Percentiles rank a stretch among this genome's conserved stretches.
These are phyloP conservation scores for Melanotaenia pygmaea DNA, from an alignment of 2,797 vertebrate genomes.

Conservation along the genomic window DNA sequence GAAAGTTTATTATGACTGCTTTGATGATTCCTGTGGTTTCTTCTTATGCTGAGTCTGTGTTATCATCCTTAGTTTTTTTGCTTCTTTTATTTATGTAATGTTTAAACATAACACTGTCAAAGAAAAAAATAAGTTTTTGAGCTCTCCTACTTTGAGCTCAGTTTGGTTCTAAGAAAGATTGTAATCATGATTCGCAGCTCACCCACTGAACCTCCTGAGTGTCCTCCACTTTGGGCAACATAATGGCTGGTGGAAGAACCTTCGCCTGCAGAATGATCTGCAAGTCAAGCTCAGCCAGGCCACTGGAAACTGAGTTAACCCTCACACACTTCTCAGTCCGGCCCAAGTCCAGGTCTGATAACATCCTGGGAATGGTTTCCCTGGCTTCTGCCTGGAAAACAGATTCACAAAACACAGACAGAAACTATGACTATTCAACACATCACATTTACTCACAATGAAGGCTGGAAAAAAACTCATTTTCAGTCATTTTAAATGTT, in stretches of 20 bases:
- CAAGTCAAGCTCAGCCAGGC: constrained; percentile 91
- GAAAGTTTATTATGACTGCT: constrained; percentile 83
- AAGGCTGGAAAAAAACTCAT: neutral
- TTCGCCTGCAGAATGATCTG: constrained; percentile 86
- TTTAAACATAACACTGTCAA: neutral
- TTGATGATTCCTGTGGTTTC: constrained; percentile 80
- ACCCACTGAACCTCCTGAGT: constrained; percentile 93
- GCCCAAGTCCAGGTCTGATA: constrained; percentile 88
- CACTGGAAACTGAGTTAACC: constrained; percentile 95
- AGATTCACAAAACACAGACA: constrained; percentile 26
- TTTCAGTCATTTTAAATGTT: neutral
- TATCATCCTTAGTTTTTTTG: constrained; percentile 47
- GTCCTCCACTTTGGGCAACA: constrained; percentile 97
- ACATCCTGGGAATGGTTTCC: constrained; percentile 85
- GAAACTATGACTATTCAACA: constrained; percentile 1
- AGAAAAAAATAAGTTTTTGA: neutral
- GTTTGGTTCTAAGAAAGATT: neutral
- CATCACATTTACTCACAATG: neutral
- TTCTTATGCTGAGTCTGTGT: constrained; percentile 70
- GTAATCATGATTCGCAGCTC: constrained; percentile 41
- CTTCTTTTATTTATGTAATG: constrained; percentile 9
- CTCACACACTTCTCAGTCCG: constrained; percentile 93
- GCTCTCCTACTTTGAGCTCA: neutral
- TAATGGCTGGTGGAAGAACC: constrained; percentile 91
- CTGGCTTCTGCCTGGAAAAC: constrained; percentile 88